Conservation (phyloP, 2,797 vertebrate species). For the Lophotriccus pileatus region DNA sequence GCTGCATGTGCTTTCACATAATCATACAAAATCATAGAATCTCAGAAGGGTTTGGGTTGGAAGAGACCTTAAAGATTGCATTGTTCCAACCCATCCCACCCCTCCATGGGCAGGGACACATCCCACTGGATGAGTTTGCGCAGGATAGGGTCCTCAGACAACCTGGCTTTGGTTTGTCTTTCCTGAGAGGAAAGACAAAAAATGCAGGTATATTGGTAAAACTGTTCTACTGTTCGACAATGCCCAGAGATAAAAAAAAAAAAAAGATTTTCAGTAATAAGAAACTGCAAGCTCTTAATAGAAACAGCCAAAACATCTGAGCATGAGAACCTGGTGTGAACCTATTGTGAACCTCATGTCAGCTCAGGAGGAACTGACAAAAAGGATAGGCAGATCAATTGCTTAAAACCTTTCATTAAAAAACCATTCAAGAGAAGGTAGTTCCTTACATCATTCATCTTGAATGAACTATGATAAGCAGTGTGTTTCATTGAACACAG, state of each 20-base stretch:
- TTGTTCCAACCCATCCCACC: neutral
- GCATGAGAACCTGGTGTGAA: neutral
- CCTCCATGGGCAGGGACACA: neutral
- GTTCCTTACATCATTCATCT: slow-evolving; percentile 6
- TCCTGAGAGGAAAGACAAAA: neutral
- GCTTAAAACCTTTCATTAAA: slow-evolving; percentile 27
- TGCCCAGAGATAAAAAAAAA: neutral
- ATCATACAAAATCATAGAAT: neutral
- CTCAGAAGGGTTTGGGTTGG: neutral
- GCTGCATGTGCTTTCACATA: neutral
- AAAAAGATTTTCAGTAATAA: neutral
- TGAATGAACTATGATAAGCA: neutral
- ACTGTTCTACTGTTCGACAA: neutral
- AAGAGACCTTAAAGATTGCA: neutral
- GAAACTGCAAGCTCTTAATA: neutral
- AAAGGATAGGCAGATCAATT: slow-evolving; percentile 15
- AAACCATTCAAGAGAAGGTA: neutral
- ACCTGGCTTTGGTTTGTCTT: neutral
- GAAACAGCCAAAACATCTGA: neutral
- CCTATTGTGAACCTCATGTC: neutral
- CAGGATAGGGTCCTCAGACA: neutral
- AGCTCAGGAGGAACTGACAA: neutral
- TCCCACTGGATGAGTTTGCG: neutral
- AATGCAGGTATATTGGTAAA: neutral
- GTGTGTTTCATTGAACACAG: neutral